phyloP scores from a whole-genome alignment of 2,113 vertebrate genomes.

The Muntiacus muntjak region DNA sequence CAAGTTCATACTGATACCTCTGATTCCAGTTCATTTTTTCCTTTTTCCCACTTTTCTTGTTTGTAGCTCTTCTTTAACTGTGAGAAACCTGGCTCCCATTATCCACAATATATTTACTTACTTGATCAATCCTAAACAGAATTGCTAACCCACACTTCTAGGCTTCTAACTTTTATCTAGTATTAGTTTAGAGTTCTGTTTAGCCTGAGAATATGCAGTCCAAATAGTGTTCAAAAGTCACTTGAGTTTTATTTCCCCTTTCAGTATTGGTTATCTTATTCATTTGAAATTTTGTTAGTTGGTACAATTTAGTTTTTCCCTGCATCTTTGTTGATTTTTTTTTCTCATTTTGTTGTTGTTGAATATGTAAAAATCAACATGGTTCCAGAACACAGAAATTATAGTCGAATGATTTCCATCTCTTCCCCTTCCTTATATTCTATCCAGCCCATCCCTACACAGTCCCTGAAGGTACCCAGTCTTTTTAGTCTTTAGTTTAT shows the following conservation, averaged over 20 bases:
- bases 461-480: background rate
- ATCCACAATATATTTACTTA: background rate
- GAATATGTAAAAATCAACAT: background rate
- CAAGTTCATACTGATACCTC: background rate
- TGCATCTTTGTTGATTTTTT: background rate
- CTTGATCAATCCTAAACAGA: background rate
- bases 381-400: background rate
- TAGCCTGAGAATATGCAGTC: background rate
- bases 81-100: background rate
- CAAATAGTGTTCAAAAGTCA: background rate
- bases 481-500: background rate
- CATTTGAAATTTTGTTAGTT: conserved; percentile 10
- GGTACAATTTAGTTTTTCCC: background rate
- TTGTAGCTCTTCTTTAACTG: background rate
- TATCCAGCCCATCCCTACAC: background rate
- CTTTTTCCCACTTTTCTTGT: background rate
- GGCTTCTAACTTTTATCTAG: background rate
- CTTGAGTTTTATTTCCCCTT: background rate
- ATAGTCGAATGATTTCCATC: background rate
- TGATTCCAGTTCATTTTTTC: background rate
- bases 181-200: background rate
- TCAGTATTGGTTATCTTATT: background rate
- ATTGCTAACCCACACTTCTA: background rate
- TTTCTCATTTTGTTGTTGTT: background rate
- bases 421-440: background rate